Conservation (phyloP, 2,113 vertebrate genomes). For the Leiothrix lutea region DNA sequence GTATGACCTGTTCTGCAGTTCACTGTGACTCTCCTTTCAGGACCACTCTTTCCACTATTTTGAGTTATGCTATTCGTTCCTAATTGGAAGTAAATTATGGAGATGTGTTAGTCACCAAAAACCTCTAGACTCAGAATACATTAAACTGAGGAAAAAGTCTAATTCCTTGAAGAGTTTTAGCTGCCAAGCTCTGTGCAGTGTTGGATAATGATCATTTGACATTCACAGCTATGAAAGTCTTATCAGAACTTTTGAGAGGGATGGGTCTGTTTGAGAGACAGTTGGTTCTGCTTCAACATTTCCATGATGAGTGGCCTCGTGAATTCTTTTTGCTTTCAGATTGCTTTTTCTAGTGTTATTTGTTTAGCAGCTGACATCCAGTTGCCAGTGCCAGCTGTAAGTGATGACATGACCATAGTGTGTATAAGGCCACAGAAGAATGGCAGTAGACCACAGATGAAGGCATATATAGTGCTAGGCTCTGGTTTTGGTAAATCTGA, state of each 20-base stretch:
- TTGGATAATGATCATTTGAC: neutral
- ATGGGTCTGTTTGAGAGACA: neutral
- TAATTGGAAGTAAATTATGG: neutral
- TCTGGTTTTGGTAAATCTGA: neutral
- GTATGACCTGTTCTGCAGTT: neutral
- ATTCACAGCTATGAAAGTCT: neutral
- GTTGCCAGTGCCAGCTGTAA: neutral
- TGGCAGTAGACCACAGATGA: neutral
- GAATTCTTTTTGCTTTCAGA: neutral
- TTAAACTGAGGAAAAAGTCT: neutral
- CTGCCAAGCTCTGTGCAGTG: neutral
- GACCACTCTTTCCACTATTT: neutral
- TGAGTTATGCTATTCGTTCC: neutral
- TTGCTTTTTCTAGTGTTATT: neutral
- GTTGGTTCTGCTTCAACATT: neutral
- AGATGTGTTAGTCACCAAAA: neutral
- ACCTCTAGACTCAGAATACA: neutral
- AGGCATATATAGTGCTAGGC: neutral
- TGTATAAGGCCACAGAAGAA: neutral
- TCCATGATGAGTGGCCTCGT: neutral
- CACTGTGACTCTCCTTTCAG: neutral
- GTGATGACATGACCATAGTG: neutral
- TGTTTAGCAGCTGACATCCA: neutral
- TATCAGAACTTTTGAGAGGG: neutral
- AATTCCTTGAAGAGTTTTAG: neutral